A percentile compares a stretch with the other conserved stretches of the same genome.
Evolutionary conservation across 2,888 invertebrate genomes (phyloP).

Genomic region (Seira sanloemensis): DNA sequence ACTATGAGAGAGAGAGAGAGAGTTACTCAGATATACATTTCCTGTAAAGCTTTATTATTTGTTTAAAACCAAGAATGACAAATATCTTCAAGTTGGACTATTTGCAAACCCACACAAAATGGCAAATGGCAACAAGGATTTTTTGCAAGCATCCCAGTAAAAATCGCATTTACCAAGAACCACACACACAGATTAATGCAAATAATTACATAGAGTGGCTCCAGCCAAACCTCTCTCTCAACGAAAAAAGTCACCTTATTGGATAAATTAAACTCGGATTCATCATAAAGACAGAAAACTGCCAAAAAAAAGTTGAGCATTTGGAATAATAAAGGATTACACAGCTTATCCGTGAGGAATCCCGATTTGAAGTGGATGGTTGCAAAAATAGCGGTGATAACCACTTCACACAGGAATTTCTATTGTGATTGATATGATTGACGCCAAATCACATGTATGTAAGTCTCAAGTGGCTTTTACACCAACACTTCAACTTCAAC

Average conservation of each 20-base stretch:
- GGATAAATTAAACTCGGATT: not conserved
- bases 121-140: too few species aligned
- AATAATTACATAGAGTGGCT: slow-evolving; percentile 53
- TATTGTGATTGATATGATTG: not conserved
- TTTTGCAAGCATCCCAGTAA: too few species aligned
- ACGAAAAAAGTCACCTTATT: not conserved
- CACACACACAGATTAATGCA: too few species aligned
- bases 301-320: not conserved
- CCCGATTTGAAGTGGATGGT: not conserved
- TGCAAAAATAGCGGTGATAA: not conserved
- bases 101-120: too few species aligned
- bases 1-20: too few species aligned
- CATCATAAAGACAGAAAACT: not conserved
- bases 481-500: too few species aligned
- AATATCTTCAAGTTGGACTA: too few species aligned
- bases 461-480: too few species aligned
- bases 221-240: slow-evolving; percentile 24
- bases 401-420: not conserved
- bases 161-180: too few species aligned
- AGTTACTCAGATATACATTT: not conserved
- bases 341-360: not conserved
- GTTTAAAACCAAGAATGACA: too few species aligned
- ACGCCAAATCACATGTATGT: too few species aligned
- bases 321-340: not conserved
- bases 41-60: too few species aligned